phyloP scores from a whole-genome alignment of 92 coral and sea anemone genomes.

The Zoanthus solanderi region DNA sequence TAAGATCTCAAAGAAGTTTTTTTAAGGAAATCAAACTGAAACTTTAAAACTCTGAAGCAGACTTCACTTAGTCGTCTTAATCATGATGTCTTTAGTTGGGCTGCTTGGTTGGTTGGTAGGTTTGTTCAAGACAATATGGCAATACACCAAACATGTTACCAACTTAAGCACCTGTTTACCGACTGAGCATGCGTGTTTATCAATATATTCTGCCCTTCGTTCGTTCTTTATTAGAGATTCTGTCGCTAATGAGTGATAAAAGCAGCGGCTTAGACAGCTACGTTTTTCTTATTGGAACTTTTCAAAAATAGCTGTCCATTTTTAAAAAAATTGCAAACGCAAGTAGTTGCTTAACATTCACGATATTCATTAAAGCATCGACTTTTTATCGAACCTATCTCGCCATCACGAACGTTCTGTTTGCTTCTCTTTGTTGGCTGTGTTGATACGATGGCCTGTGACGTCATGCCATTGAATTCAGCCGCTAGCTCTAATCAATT shows the following conservation, averaged over 20 bases:
- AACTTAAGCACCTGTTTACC: conserved; percentile 78
- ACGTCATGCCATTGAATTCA: conserved; percentile 40
- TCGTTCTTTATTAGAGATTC: conserved; percentile 38
- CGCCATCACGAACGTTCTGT: conserved; percentile 44
- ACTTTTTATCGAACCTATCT: conserved; percentile 35
- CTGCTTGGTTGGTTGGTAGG: conserved; percentile 84
- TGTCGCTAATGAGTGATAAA: conserved; percentile 40
- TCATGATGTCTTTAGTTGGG: conserved; percentile 39
- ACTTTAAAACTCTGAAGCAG: background rate
- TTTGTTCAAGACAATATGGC: conserved; percentile 83
- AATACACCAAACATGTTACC: conserved; percentile 60
- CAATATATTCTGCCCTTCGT: background rate
- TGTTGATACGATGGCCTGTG: conserved; percentile 42
- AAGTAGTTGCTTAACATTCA: conserved; percentile 9
- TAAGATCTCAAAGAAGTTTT: conserved; percentile 16
- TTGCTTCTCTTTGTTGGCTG: conserved; percentile 35
- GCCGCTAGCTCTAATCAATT: conserved; percentile 52
- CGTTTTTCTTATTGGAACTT: background rate
- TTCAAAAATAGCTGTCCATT: background rate
- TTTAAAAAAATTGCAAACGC: background rate
- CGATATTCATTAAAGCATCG: conserved; percentile 42
- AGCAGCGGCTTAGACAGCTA: background rate
- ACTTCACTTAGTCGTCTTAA: background rate
- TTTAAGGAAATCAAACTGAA: background rate
- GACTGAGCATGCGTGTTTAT: conserved; percentile 63